A percentile compares a stretch with the other conserved stretches of the same genome.
Evolutionary conservation across 2,888 invertebrate genomes (phyloP).

Genomic region (Chouioia cunea): DNA sequence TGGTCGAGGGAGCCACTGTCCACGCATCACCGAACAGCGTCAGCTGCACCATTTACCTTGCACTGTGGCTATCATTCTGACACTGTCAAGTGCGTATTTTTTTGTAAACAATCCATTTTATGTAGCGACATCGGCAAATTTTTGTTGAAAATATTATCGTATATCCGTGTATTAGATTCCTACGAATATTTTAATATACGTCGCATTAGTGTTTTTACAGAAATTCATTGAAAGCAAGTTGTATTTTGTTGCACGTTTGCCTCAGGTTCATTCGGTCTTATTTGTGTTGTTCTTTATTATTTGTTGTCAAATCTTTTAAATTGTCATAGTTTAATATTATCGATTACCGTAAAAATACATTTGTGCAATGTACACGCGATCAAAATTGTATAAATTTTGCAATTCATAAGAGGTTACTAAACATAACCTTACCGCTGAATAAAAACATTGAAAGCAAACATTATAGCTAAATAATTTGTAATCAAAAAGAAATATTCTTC

Average conservation of each 20-base stretch:
- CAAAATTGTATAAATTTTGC: background rate
- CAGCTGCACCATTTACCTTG: no score
- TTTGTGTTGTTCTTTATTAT: no score
- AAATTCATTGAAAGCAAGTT: constrained; percentile 6
- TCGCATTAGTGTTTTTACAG: constrained; percentile 21
- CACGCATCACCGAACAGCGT: no score
- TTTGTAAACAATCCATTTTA: constrained; percentile 39
- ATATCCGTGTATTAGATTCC: background rate
- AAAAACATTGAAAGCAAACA: background rate
- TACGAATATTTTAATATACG: constrained; percentile 22
- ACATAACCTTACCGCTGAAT: constrained; percentile 27
- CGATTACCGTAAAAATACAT: background rate
- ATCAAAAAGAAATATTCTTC: no score
- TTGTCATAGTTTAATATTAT: no score
- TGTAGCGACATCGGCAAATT: constrained; percentile 32
- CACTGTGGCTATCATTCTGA: no score
- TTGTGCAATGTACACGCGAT: background rate
- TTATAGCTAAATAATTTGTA: background rate
- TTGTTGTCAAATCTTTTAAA: no score
- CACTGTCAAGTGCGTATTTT: constrained; percentile 47
- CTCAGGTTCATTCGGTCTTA: background rate
- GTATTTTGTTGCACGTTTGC: constrained; percentile 3
- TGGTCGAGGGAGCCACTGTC: no score
- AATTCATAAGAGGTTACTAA: background rate
- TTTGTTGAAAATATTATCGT: background rate